Base-by-base conservation (phyloP, 1,140 invertebrate species). In the Agrilus planipennis region DNA sequence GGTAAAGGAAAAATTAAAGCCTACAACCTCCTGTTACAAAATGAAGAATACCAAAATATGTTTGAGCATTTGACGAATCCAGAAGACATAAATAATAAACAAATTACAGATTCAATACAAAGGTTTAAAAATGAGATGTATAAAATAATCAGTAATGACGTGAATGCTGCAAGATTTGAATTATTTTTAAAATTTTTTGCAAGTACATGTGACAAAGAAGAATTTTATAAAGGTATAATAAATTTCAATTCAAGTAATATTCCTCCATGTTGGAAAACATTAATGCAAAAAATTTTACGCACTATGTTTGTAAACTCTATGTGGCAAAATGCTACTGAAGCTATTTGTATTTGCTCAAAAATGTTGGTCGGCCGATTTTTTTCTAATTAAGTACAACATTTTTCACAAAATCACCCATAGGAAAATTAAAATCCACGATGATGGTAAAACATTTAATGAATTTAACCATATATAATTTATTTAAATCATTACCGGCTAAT, bases 1-100 rank as follows among this genome's bases (percentile, higher is more conserved):
- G 53, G 53, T 16, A 61, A 60, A 57, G 55, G 57, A 21, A 61
- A 58, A 48, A 40, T 61, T 16, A 45, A 41, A 45, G 52, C 54
- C 39, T 61, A 54, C 31, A 27, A 57, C 37, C 25, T 46, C 23
- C 49, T 55, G 42, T 49, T 42, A 11, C 58, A 55, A 51, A 51
- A 56, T 44, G 39, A 49, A 49, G 39, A 42, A 40, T 53, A 46
- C 44, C 51, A 54, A 48, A 50, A 25, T 47, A 38, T 50, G 43
- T 60, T 62, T 51, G 46, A 50, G 21, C 56, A 53, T 45, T 52
- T 61, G 45, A 54, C 35, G 39, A 41, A 54, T 50, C 39, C 12
- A 12, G 35, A 44, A 16, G 50, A 59, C 45, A 47, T 59, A 41
- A 46, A 52, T 32, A 40, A 47, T 49, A 39, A 41, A 10, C 40